These are phyloP conservation scores for Presbytis comata DNA, from an alignment of 2,797 vertebrate species.

Conservation along the genomic window DNA sequence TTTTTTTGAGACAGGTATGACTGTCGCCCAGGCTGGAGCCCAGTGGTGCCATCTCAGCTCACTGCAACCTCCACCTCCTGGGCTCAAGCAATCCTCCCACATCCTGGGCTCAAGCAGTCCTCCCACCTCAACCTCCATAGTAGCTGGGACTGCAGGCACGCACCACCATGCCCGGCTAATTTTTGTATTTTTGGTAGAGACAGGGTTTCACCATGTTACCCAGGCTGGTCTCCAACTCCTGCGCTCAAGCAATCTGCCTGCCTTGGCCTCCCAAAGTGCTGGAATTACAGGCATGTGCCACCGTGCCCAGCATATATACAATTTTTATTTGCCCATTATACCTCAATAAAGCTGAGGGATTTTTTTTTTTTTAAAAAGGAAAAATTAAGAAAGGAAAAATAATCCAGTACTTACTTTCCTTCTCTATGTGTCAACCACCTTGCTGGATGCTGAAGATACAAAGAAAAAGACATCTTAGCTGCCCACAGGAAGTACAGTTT, in stretches of 20 bases:
- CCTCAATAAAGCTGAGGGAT: too few relatives aligned
- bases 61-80: neutral
- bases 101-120: neutral
- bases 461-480: neutral
- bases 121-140: neutral
- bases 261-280: neutral
- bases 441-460: neutral
- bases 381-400: neutral
- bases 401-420: neutral
- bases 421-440: neutral
- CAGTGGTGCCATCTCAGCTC: neutral
- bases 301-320: neutral
- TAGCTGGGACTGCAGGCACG: neutral
- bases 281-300: neutral
- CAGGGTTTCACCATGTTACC: neutral
- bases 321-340: neutral
- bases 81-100: too few relatives aligned
- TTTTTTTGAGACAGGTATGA: neutral
- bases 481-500: too few relatives aligned
- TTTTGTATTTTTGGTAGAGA: neutral
- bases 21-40: neutral
- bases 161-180: neutral
- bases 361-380: neutral
- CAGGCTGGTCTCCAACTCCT: neutral
- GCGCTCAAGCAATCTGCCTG: neutral